Conservation (phyloP, 2,888 invertebrate genomes). For the Drosophila macrothrix region DNA sequence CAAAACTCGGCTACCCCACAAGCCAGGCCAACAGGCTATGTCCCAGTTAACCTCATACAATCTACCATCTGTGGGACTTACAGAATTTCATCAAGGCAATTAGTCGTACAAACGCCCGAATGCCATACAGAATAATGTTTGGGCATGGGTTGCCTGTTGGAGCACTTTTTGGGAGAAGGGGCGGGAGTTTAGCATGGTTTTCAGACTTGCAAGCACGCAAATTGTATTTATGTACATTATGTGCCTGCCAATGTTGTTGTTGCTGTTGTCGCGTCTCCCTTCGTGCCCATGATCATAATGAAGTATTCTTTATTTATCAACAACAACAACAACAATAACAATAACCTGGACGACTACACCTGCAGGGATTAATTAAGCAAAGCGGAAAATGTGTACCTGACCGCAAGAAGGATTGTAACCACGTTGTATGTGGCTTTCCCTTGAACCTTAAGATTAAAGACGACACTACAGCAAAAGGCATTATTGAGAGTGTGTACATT, state of each 20-base stretch:
- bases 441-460: not conserved
- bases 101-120: slow-evolving; percentile 60
- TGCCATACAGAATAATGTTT: slow-evolving; percentile 24
- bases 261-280: slow-evolving; percentile 18
- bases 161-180: slow-evolving; percentile 15
- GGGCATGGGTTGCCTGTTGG: slow-evolving; percentile 26
- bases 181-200: slow-evolving; percentile 2
- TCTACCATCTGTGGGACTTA: slow-evolving; percentile 22
- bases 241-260: slow-evolving; percentile 34
- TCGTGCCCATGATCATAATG: slow-evolving; percentile 41
- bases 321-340: slow-evolving; percentile 35
- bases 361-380: slow-evolving; percentile 72
- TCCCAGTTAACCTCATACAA: not conserved
- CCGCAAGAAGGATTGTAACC: slow-evolving; percentile 30
- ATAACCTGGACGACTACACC: slow-evolving; percentile 39
- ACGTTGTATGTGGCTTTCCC: not conserved
- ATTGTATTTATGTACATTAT: slow-evolving; percentile 59
- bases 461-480: not conserved
- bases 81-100: slow-evolving; percentile 78
- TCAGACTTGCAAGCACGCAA: slow-evolving; percentile 47
- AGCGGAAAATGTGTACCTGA: slow-evolving; percentile 56
- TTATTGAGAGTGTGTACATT: not conserved
- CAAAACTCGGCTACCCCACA: not conserved
- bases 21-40: not conserved
- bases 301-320: slow-evolving; percentile 43